These are phyloP conservation scores for Solen grandis DNA, from an alignment of 1,140 invertebrate species.

Conservation along the genomic window DNA sequence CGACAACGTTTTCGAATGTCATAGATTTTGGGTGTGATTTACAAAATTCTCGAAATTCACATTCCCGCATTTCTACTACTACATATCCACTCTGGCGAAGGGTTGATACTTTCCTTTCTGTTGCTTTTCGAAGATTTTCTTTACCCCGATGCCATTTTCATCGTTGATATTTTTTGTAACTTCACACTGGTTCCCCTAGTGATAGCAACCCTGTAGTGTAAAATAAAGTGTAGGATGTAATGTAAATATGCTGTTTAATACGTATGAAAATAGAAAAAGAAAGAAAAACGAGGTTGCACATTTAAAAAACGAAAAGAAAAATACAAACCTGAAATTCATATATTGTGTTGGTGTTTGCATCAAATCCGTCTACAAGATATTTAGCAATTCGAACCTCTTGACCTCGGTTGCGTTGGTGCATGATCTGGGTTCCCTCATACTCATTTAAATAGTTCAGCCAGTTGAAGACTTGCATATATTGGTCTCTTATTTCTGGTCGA, in stretches of 20 bases:
- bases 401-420: neutral
- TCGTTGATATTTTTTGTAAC: neutral
- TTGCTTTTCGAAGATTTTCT: neutral
- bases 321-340: too few species aligned
- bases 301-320: too few species aligned
- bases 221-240: neutral
- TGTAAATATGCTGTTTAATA: too few species aligned
- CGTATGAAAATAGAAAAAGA: too few species aligned
- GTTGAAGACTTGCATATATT: conserved; percentile 1
- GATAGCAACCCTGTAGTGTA: conserved; percentile 17
- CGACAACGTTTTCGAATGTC: too few species aligned
- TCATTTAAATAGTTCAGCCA: conserved; percentile 3
- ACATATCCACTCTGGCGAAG: neutral
- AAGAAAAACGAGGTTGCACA: too few species aligned
- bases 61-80: neutral
- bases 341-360: neutral
- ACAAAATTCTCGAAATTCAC: neutral
- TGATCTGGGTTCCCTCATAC: neutral
- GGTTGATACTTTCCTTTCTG: neutral
- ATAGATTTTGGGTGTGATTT: too few species aligned
- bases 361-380: neutral
- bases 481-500: neutral
- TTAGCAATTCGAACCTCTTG: neutral
- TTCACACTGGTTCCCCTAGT: conserved; percentile 12
- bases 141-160: neutral